Evolutionary conservation across 2,113 vertebrate species (phyloP), one percentile per base, ranked within the genome.

Genomic region (Hippocampus guttulatus): DNA sequence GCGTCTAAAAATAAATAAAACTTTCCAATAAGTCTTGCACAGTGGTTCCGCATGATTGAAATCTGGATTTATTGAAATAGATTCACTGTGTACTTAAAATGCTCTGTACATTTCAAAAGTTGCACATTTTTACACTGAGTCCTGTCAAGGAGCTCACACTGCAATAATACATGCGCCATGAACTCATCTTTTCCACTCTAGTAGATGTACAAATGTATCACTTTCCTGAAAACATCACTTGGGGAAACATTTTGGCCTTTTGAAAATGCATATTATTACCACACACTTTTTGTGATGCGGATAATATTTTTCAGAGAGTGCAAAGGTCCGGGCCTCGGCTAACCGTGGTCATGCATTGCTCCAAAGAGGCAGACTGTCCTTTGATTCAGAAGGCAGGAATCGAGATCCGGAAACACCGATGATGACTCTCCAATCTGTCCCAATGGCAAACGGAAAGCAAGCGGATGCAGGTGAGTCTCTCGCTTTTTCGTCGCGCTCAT

Each of bases 31-130:
- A 61, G 6, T 47, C 14, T 18, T 64, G 40, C 21, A 61, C 14
- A 23, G 21, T 43, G 1, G 41, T 45, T 47, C 8, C 14, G 25
- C 43, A 12, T 27, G 64, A 61, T 61, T 61, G 58, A 61, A 61
- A 61, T 61, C 43, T 47, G 15, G 70, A 8, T 76, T 71, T 70
- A 70, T 71, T 85, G 73, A 81, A 88, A 86, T 79, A 71, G 80
- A 33, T n/a, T 75, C 54, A 49, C 41, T 41, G 3, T 76, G 47
- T 27, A 27, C 73, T 38, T n/a, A n/a, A 23, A 10, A 75, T 27
- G 20, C 27, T 77, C 43, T 85, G 73, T 73, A 76, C 52, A 76
- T 64, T 63, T 30, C 12, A 23, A 18, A 77, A 45, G 33, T 73
- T 52, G 27, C 23, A 70, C 4, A 63, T 67, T 75, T 64, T 23